Evolutionary conservation across 2,113 vertebrate species (phyloP).

Genomic region (Peromyscus leucopus): DNA sequence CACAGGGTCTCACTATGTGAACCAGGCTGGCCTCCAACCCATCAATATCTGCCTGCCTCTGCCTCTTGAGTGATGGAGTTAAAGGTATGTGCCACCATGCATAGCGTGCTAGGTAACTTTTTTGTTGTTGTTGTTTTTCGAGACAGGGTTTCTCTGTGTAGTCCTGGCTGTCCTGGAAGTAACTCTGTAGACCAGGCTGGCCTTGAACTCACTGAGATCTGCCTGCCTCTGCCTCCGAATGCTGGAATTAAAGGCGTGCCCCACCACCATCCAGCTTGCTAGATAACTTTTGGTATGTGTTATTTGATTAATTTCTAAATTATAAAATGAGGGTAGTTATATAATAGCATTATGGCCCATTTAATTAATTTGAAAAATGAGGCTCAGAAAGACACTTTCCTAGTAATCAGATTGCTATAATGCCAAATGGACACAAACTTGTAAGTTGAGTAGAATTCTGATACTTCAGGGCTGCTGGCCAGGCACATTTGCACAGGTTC

Average conservation of each 20-base stretch:
- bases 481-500: neutral
- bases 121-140: no score
- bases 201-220: neutral
- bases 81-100: neutral
- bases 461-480: neutral
- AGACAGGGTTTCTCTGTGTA: no score
- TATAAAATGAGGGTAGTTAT: neutral
- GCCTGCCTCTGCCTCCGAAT: neutral
- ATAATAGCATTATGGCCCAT: neutral
- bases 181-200: no score
- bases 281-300: neutral
- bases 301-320: slow-evolving; percentile 21
- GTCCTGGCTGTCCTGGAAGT: no score
- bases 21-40: neutral
- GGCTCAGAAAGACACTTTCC: neutral
- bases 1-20: neutral
- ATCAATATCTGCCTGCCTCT: neutral
- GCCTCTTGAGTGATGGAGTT: neutral
- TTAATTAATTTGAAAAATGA: neutral
- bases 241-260: no score
- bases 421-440: neutral
- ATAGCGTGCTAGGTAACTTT: no score
- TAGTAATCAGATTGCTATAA: neutral
- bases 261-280: neutral
- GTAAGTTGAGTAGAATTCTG: neutral